phyloP scores from a whole-genome alignment of 2,113 vertebrate genomes.

The Arenaria interpres region DNA sequence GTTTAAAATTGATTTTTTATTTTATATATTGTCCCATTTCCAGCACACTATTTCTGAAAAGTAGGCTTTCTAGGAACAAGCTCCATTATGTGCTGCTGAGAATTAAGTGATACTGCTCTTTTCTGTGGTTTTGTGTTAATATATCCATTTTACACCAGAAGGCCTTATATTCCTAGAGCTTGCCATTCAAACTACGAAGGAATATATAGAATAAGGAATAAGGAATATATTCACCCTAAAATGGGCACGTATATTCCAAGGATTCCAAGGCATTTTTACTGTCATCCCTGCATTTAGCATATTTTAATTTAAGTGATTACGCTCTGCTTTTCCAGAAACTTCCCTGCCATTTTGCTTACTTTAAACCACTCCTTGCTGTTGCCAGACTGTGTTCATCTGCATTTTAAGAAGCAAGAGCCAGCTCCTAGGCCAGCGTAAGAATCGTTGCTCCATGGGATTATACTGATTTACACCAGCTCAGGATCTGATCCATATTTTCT shows the following conservation, averaged over 20 bases:
- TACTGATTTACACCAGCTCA: background rate
- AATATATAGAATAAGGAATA: background rate
- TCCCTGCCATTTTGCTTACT: background rate
- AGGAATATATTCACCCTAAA: background rate
- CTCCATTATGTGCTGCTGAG: background rate
- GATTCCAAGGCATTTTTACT: background rate
- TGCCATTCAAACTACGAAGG: background rate
- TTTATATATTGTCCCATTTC: background rate
- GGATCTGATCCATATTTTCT: background rate
- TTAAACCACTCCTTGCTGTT: background rate
- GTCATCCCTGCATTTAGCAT: background rate
- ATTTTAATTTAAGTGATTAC: background rate
- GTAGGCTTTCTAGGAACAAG: background rate
- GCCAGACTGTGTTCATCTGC: background rate
- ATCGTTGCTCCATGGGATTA: background rate
- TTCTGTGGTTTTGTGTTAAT: background rate
- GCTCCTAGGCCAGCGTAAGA: background rate
- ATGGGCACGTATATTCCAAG: fast-evolving
- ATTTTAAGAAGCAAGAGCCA: background rate
- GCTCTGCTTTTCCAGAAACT: background rate
- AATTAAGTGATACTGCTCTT: background rate
- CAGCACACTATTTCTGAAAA: background rate
- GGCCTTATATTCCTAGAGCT: background rate
- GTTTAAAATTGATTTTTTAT: background rate
- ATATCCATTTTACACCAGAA: background rate